phyloP scores from a whole-genome alignment of 2,888 invertebrate genomes.

The Platycnemis pennipes region DNA sequence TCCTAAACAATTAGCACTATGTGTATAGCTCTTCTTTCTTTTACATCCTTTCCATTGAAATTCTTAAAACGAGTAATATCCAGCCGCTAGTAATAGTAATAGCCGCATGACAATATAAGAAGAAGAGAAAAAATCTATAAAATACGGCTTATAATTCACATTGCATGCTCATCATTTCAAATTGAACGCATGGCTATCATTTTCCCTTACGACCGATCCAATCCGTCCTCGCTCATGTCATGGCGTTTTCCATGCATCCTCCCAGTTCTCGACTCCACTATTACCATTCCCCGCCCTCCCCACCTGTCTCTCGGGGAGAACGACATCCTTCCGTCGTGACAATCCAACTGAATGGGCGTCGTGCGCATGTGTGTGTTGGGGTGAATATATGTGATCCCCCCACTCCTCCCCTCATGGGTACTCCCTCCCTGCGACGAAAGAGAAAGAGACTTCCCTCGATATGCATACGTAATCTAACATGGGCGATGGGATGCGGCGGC shows the following conservation, averaged over 20 bases:
- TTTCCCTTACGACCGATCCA: not conserved
- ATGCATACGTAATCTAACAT: constrained; percentile 58
- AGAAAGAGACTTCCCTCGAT: not conserved
- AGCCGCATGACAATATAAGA: too few species aligned
- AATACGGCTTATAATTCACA: too few species aligned
- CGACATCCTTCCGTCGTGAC: not conserved
- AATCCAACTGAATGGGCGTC: not conserved
- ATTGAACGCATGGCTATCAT: not conserved
- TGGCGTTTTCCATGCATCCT: not conserved
- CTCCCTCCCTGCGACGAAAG: not conserved
- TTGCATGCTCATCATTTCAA: too few species aligned
- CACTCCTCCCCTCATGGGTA: not conserved
- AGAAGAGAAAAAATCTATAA: too few species aligned
- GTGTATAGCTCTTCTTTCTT: too few species aligned
- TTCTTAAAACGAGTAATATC: too few species aligned
- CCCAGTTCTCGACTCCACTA: not conserved
- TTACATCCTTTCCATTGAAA: too few species aligned
- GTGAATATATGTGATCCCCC: not conserved
- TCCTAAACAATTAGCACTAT: too few species aligned
- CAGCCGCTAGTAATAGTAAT: too few species aligned
- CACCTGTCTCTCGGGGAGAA: not conserved
- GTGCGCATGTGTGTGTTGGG: not conserved
- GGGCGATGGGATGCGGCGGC: not conserved
- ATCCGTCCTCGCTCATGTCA: not conserved
- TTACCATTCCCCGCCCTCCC: not conserved